These are phyloP conservation scores for Silurus glanis DNA, from an alignment of 2,113 vertebrate genomes.

Conservation along the genomic window DNA sequence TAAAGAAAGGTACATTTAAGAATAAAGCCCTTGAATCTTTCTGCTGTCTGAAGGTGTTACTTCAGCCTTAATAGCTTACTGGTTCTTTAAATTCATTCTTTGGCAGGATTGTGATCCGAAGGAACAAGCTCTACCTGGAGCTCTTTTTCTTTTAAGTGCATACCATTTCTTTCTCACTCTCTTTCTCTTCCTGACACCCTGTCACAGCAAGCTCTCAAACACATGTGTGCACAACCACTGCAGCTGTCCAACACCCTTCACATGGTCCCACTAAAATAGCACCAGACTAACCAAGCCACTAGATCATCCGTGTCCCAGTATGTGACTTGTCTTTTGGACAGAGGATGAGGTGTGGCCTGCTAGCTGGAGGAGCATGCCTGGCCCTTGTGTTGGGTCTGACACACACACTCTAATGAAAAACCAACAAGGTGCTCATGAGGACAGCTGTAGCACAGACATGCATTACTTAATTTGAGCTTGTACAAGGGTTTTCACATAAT, in stretches of 20 bases:
- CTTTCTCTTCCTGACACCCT: slow-evolving; percentile 39
- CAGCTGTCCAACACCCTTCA: slow-evolving; percentile 54
- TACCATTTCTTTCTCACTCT: slow-evolving; percentile 20
- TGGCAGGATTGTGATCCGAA: slow-evolving; percentile 13
- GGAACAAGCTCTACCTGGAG: slow-evolving; percentile 32
- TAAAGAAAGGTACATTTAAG: background rate
- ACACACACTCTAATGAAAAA: slow-evolving; percentile 55
- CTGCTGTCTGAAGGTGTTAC: background rate
- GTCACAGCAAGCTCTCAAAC: slow-evolving; percentile 47
- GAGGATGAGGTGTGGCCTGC: slow-evolving; percentile 30
- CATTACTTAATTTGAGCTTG: background rate
- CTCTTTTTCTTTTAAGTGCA: slow-evolving; percentile 25
- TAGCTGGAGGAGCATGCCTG: slow-evolving; percentile 28
- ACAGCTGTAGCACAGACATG: slow-evolving; percentile 25
- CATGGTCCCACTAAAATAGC: slow-evolving; percentile 45
- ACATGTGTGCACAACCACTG: slow-evolving; percentile 50
- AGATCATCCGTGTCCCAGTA: slow-evolving; percentile 22
- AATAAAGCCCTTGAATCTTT: slow-evolving; percentile 1
- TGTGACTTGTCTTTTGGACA: slow-evolving; percentile 7
- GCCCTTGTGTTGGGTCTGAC: slow-evolving; percentile 40
- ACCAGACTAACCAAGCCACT: slow-evolving; percentile 37
- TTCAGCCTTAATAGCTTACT: background rate
- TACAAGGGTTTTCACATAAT: slow-evolving; percentile 14
- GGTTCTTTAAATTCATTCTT: background rate
- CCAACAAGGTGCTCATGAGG: slow-evolving; percentile 20